Percentiles rank a stretch among this genome's conserved stretches.
phyloP scores from a whole-genome alignment of 2,888 invertebrate species.

The Apodemia zela region DNA sequence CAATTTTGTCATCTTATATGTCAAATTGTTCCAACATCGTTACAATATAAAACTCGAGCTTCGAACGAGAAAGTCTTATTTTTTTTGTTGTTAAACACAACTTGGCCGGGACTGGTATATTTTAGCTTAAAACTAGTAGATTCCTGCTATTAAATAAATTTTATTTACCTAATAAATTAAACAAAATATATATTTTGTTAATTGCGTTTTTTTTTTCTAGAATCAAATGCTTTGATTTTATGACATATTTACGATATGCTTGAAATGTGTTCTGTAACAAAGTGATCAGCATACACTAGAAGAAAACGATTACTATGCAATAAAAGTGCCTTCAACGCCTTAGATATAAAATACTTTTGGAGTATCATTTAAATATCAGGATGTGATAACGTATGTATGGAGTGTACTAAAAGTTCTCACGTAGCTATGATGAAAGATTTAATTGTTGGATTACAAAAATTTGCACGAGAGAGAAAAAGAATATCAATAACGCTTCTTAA shows the following conservation, averaged over 20 bases:
- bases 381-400: background rate
- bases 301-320: conserved; percentile 2
- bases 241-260: conserved; percentile 53
- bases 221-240: conserved; percentile 56
- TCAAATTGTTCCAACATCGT: background rate
- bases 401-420: background rate
- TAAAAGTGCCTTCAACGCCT: conserved; percentile 1
- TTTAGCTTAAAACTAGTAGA: background rate
- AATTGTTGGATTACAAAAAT: background rate
- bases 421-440: background rate
- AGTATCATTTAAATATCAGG: background rate
- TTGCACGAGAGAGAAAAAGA: background rate
- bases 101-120: background rate
- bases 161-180: too few species aligned
- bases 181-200: conserved; percentile 25
- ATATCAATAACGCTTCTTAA: background rate
- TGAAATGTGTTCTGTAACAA: conserved; percentile 55
- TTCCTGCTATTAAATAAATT: too few species aligned
- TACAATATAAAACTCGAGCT: background rate
- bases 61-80: background rate
- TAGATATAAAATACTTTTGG: background rate
- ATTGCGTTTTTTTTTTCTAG: conserved; percentile 34
- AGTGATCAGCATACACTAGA: background rate
- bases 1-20: background rate
- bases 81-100: background rate